Evolutionary conservation across 2,113 vertebrate species (phyloP).

Genomic region (Mustela lutreola): DNA sequence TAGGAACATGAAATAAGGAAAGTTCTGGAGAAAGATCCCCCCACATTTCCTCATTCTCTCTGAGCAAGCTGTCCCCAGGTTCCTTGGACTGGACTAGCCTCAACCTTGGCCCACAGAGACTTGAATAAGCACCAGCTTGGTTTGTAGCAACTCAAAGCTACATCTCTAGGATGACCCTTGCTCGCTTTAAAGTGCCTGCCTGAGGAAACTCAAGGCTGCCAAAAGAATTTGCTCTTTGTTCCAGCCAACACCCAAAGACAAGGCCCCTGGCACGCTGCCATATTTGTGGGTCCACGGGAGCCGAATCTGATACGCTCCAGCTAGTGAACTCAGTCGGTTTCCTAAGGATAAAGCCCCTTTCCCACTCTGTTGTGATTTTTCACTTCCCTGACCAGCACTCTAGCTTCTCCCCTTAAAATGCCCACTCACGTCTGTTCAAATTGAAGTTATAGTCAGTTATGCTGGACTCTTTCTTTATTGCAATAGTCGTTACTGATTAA

Average conservation of each 20-base stretch:
- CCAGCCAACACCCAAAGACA: not conserved
- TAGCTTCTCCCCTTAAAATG: not conserved
- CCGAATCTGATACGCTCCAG: not conserved
- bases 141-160: not conserved
- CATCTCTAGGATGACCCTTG: not conserved
- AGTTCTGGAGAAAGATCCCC: not conserved
- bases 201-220: not conserved
- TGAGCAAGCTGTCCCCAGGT: not conserved
- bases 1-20: not conserved
- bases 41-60: not conserved
- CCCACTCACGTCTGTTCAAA: not conserved
- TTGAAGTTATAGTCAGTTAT: not conserved
- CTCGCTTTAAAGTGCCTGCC: not conserved
- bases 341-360: not conserved
- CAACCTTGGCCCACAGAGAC: not conserved
- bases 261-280: too few species aligned
- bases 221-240: not conserved
- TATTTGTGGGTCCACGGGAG: not conserved
- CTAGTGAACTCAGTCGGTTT: not conserved
- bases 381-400: not conserved
- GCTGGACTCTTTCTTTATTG: not conserved
- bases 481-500: not conserved
- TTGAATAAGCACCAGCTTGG: not conserved
- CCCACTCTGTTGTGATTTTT: not conserved
- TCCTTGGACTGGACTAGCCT: not conserved